phyloP scores from a whole-genome alignment of 2,888 invertebrate genomes.

The Heliconius aoede region DNA sequence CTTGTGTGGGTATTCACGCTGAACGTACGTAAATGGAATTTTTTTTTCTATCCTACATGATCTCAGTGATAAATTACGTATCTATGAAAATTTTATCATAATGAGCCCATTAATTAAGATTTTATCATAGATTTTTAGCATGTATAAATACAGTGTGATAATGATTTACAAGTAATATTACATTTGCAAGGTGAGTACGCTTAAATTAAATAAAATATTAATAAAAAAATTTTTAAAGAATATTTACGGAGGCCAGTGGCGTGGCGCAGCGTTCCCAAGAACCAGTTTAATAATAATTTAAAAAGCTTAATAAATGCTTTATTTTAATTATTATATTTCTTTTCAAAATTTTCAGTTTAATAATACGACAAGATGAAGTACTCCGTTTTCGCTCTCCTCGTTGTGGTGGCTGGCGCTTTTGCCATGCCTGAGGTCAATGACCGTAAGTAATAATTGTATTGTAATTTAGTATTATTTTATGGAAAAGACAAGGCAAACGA shows the following conservation, averaged over 20 bases:
- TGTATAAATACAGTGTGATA: not conserved
- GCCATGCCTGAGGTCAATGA: slow-evolving; percentile 50
- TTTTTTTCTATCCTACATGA: not conserved
- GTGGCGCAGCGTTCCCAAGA: too few species aligned
- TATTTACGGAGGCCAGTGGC: not conserved
- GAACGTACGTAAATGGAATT: too few species aligned
- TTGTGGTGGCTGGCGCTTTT: slow-evolving; percentile 55
- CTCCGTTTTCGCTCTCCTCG: slow-evolving; percentile 51
- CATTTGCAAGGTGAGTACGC: not conserved
- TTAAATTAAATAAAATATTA: not conserved
- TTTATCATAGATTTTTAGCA: not conserved
- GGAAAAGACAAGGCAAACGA: too few species aligned
- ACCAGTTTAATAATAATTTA: too few species aligned
- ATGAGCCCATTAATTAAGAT: not conserved
- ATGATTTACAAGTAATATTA: not conserved
- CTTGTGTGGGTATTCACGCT: too few species aligned
- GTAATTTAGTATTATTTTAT: not conserved
- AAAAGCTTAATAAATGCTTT: too few species aligned
- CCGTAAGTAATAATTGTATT: slow-evolving; percentile 26
- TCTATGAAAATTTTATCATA: slow-evolving; percentile 3
- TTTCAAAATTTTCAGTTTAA: slow-evolving; percentile 14
- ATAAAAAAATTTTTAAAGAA: not conserved
- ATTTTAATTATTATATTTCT: too few species aligned
- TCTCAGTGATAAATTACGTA: not conserved
- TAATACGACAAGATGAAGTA: slow-evolving; percentile 57